Conservation (phyloP, 2,797 vertebrate species). For the Channallabes apus region DNA sequence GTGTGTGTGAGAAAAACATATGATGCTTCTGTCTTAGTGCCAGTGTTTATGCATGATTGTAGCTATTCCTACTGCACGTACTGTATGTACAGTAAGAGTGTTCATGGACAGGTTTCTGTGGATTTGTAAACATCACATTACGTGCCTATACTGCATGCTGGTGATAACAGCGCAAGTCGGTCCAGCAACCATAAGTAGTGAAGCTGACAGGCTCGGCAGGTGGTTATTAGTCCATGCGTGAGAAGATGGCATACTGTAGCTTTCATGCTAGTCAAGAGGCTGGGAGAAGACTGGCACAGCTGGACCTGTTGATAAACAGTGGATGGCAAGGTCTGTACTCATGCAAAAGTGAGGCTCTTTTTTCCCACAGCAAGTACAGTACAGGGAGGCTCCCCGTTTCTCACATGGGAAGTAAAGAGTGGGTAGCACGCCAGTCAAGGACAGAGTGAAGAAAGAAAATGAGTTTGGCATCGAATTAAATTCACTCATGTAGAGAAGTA, state of each 20-base stretch:
- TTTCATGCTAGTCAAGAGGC: constrained; percentile 57
- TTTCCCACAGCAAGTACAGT: neutral
- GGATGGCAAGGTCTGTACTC: constrained; percentile 27
- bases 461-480: constrained; percentile 13
- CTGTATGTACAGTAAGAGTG: neutral
- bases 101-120: neutral
- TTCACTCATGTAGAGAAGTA: neutral
- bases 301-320: constrained; percentile 60
- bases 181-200: constrained; percentile 44
- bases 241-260: constrained; percentile 64
- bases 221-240: constrained; percentile 72
- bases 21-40: neutral
- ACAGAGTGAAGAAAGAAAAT: constrained; percentile 18
- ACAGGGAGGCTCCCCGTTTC: constrained; percentile 6
- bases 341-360: neutral
- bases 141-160: neutral
- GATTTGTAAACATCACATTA: constrained; percentile 31
- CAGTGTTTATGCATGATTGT: neutral
- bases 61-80: neutral
- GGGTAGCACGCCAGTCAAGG: neutral
- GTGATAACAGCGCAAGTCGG: constrained; percentile 52
- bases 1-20: neutral
- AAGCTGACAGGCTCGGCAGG: constrained; percentile 66
- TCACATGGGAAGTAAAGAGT: constrained; percentile 4
- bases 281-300: constrained; percentile 59